Evolutionary conservation across 2,888 invertebrate species (phyloP), one percentile per base, ranked within the genome.

Genomic region (Yponomeuta sedellus): DNA sequence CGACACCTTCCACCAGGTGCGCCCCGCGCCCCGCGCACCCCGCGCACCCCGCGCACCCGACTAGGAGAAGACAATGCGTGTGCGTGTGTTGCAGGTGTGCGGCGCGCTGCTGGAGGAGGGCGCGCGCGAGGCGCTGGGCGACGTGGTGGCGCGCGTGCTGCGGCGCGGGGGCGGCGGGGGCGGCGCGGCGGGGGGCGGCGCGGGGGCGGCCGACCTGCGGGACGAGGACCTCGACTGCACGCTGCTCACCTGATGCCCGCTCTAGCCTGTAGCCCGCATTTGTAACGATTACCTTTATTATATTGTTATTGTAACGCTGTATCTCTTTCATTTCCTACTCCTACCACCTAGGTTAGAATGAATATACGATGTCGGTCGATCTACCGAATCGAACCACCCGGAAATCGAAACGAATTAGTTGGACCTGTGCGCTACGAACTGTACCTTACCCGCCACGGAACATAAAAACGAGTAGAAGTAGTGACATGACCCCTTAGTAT

Each of bases 161-260:
- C 94, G 95, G 69, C 97, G 97, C 87, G 93, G 93, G 56, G 95
- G 95, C 77, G 92, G 95, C 20, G 96, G 96, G 81, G 95, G 96
- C 93, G 93, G 56, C 95, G 95, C 77, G 92, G 95, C 20, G 96
- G 96, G 81, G 95, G 96, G 78, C 94, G 95, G 69, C 97, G 97
- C 87, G 93, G 93, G 56, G 95, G 95, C 77, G 92, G 95, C 20
- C 44, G 44, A 52, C 44, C 12, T 16, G 71, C 96, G 96, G 82
- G 96, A 97, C 83, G 97, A 98, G 79, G 97, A 98, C 81, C 93
- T 98, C 70, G 98, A 98, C 85, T 97, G 97, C 81, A 98, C 98
- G 67, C 91, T 98, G 80, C 92, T 97, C 86, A 95, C 95, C 85
- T 97, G 95, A 96, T 91, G 57, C 6, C 19, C 44, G 34, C 34